Percentiles rank a stretch among this genome's conserved stretches.
These are phyloP conservation scores for Sinocyclocheilus anophthalmus DNA, from an alignment of 2,113 vertebrate species.

Conservation along the genomic window DNA sequence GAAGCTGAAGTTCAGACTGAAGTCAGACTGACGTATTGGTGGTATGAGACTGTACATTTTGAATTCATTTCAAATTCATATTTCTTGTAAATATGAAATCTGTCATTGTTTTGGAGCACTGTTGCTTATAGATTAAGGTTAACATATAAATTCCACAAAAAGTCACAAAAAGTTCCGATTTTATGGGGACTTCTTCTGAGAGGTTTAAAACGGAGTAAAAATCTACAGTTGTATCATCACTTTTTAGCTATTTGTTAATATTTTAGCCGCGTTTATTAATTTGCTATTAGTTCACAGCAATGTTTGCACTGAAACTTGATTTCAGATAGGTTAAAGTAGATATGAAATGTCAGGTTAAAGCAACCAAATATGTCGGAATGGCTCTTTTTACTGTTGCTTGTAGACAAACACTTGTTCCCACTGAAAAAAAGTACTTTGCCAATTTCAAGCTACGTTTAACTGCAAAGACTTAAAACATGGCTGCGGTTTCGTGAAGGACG, in stretches of 20 bases:
- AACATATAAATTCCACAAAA: not conserved
- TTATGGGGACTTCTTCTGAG: not conserved
- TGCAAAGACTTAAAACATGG: slow-evolving; percentile 53
- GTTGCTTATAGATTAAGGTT: not conserved
- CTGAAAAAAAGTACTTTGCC: slow-evolving; percentile 45
- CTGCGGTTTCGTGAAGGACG: slow-evolving; percentile 41
- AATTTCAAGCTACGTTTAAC: slow-evolving; percentile 73
- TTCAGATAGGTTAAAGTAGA: slow-evolving; percentile 21
- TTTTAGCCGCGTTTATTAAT: not conserved
- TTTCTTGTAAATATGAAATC: not conserved
- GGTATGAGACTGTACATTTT: not conserved
- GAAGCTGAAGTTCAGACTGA: not conserved
- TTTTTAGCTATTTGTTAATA: not conserved
- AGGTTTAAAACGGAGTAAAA: not conserved
- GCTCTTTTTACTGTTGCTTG: slow-evolving; percentile 58
- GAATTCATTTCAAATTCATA: not conserved
- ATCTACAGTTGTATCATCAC: not conserved
- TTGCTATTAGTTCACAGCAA: not conserved
- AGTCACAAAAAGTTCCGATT: not conserved
- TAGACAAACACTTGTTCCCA: slow-evolving; percentile 54
- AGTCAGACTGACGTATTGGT: not conserved
- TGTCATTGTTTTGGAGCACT: not conserved
- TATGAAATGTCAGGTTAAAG: slow-evolving; percentile 41
- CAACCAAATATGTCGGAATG: slow-evolving; percentile 52
- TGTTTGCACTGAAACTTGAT: slow-evolving; percentile 7